Conservation (phyloP, 2,113 vertebrate genomes). For the Anas platyrhynchos region DNA sequence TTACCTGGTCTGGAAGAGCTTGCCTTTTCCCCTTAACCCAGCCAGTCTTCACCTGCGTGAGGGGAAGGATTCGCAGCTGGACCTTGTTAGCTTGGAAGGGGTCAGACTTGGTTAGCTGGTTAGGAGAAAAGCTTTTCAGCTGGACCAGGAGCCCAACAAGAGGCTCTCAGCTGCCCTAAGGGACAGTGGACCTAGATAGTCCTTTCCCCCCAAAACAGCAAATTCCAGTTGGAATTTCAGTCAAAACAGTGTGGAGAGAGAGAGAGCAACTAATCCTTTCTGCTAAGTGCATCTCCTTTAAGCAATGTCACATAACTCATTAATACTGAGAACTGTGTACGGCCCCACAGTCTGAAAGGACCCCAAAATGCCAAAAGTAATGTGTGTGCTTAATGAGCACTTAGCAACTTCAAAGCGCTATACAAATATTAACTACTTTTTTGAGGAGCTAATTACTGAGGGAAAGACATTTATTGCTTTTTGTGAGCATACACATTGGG, state of each 20-base stretch:
- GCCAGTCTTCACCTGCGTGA: not conserved
- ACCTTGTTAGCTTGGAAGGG: not conserved
- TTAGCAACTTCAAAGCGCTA: constrained; percentile 10
- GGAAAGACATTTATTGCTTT: not conserved
- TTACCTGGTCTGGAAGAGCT: not conserved
- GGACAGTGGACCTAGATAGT: not conserved
- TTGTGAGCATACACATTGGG: not conserved
- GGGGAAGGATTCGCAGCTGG: not conserved
- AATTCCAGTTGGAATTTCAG: not conserved
- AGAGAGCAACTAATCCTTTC: not conserved
- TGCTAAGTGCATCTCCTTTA: not conserved
- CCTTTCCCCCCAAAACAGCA: not conserved
- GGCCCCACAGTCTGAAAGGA: not conserved
- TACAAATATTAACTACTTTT: constrained; percentile 26
- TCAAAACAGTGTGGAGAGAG: not conserved
- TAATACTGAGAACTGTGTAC: not conserved
- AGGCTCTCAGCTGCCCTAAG: not conserved
- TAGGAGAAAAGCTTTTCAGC: not conserved
- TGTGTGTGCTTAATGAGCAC: not conserved
- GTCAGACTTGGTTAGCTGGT: not conserved
- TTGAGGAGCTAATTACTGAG: constrained; percentile 18
- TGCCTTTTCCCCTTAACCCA: not conserved
- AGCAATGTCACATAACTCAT: not conserved
- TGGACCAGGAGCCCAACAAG: not conserved
- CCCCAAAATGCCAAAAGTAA: not conserved